phyloP scores from a whole-genome alignment of 2,797 vertebrate species.

The Parauchenoglanis punctatus region DNA sequence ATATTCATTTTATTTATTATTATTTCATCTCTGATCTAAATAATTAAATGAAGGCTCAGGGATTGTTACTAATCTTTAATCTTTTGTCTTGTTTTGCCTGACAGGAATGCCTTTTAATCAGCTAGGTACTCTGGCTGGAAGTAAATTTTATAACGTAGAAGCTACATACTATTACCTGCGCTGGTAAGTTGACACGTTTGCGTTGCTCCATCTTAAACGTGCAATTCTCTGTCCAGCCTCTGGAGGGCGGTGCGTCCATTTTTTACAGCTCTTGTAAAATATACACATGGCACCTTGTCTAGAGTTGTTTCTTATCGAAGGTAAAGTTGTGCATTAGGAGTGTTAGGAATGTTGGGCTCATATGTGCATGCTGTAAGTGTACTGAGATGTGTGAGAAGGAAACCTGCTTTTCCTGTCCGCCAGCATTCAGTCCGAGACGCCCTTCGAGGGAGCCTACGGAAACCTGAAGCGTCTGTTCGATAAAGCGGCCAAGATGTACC shows the following conservation, averaged over 20 bases:
- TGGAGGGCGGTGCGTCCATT: constrained; percentile 34
- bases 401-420: constrained; percentile 32
- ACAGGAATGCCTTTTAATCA: constrained; percentile 98
- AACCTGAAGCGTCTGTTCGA: constrained; percentile 95
- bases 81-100: not conserved
- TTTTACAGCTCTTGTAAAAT: not conserved
- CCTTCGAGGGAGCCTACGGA: constrained; percentile 93
- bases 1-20: not conserved
- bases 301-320: not conserved
- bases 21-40: not conserved
- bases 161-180: constrained; percentile 96
- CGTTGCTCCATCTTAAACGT: not conserved
- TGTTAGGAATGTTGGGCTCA: not conserved
- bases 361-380: not conserved
- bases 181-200: constrained; percentile 79
- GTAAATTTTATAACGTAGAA: constrained; percentile 95
- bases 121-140: constrained; percentile 91
- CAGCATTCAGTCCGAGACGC: constrained; percentile 95
- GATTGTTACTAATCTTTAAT: not conserved
- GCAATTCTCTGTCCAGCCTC: not conserved
- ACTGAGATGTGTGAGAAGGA: not conserved
- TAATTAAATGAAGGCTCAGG: not conserved
- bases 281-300: no score
- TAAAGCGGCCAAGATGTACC: constrained; percentile 97
- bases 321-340: not conserved